Evolutionary conservation across 2,888 invertebrate genomes (phyloP).

Genomic region (Nemotelus nigrinus): DNA sequence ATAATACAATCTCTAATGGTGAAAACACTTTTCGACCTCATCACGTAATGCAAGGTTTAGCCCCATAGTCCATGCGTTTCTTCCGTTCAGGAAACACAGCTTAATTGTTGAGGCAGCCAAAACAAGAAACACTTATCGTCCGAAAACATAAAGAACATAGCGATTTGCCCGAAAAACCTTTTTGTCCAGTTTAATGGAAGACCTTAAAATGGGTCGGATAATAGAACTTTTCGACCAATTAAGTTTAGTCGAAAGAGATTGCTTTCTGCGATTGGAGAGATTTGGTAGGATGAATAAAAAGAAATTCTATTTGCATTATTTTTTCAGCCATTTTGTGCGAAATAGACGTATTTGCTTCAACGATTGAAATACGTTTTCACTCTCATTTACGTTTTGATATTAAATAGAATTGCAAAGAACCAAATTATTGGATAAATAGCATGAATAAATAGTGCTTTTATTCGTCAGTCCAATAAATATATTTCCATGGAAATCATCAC

Average conservation of each 20-base stretch:
- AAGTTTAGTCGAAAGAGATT: slow-evolving; percentile 46
- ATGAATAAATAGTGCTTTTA: too few species aligned
- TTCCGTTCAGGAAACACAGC: too few species aligned
- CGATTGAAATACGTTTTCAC: too few species aligned
- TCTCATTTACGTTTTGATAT: too few species aligned
- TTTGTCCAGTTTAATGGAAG: slow-evolving; percentile 35
- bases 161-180: slow-evolving; percentile 27
- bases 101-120: background rate
- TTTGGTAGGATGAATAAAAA: background rate
- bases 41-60: too few species aligned
- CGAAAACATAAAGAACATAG: slow-evolving; percentile 15
- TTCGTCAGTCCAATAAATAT: too few species aligned
- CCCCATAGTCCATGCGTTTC: too few species aligned
- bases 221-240: slow-evolving; percentile 48
- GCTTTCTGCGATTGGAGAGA: slow-evolving; percentile 36
- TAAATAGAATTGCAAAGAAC: too few species aligned
- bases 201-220: slow-evolving; percentile 31
- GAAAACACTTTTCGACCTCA: too few species aligned
- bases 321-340: slow-evolving; percentile 6
- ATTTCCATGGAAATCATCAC: too few species aligned
- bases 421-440: too few species aligned
- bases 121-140: background rate
- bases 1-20: too few species aligned
- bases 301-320: background rate
- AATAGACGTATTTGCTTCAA: slow-evolving; percentile 2